These are phyloP conservation scores for Drosophila paracracens DNA, from an alignment of 2,888 invertebrate species.

Conservation along the genomic window DNA sequence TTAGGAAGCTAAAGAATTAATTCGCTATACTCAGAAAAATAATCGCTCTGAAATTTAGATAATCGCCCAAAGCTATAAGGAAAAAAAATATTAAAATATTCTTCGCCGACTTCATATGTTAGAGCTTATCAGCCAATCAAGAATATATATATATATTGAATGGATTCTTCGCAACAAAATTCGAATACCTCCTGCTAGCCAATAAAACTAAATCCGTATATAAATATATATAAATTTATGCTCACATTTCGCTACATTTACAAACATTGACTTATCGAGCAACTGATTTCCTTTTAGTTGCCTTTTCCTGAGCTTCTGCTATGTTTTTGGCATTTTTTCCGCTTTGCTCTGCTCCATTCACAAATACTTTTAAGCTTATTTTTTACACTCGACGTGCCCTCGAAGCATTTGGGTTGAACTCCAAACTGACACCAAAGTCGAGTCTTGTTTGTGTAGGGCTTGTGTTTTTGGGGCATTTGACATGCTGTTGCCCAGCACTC, in stretches of 20 bases:
- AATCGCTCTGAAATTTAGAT: too few relatives aligned
- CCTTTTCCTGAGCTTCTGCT: neutral
- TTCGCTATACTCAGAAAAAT: too few relatives aligned
- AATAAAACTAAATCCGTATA: neutral
- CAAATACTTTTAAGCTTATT: constrained; percentile 2
- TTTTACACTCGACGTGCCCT: neutral
- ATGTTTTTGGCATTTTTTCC: constrained; percentile 18
- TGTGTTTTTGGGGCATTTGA: constrained; percentile 41
- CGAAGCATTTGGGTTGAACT: constrained; percentile 8
- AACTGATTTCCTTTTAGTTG: constrained; percentile 15
- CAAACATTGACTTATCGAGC: constrained; percentile 11
- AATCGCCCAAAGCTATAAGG: too few relatives aligned
- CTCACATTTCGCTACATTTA: neutral
- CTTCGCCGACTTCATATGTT: neutral
- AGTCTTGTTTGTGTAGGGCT: constrained; percentile 32
- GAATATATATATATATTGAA: neutral
- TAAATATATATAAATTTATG: neutral
- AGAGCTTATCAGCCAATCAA: neutral
- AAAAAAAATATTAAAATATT: neutral
- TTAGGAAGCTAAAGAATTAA: neutral
- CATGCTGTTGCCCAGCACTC: constrained; percentile 38
- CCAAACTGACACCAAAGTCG: neutral
- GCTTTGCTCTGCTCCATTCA: constrained; percentile 19
- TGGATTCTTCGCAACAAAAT: neutral
- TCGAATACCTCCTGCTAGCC: neutral